Base-by-base conservation (phyloP, 1,140 invertebrate species). In the Drosophila subobscura region DNA sequence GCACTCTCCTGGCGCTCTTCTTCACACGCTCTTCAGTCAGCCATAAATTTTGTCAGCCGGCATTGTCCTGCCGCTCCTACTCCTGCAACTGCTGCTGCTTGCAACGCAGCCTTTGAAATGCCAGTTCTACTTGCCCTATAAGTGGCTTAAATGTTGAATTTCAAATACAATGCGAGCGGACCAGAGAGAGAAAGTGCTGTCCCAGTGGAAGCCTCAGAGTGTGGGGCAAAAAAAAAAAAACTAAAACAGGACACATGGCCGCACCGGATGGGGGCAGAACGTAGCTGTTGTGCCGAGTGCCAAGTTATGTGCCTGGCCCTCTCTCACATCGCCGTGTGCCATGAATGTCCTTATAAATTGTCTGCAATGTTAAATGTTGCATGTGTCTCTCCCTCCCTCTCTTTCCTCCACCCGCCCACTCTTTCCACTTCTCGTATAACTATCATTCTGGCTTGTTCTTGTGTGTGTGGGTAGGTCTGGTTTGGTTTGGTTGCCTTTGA, bases 121-220 rank as follows among this genome's bases (percentile, higher is more conserved):
- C 77, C 80, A 85, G 80, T 85, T 86, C 77, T 77, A 81, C 77
- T 85, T 81, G 81, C 60, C 81, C 66, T 73, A 77, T 86, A 85
- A 85, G 83, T 85, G 81, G 81, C 81, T 86, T 85, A 85, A 85
- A 85, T 85, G 81, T 85, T 85, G 81, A 85, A 86, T 86, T 85
- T 77, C 73, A 85, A 77, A 81, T 72, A 85, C 81, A 85, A 85
- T 86, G 77, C 77, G 54, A 74, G 59, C 10, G 61, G 63, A 49
- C 33, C 33, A 37, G 44, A 52, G 27, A 54, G 23, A 51, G 51
- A 14, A 20, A 8, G 33, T 37, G 33, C 33, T 37, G 33, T 12
- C 33, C 33, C 10, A 37, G 33, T 12, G 33, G 33, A 10, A 8
- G 33, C 10, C 33, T 37, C 12, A 37, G 33, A 37, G 7, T 8